A percentile compares a stretch with the other conserved stretches of the same genome.
phyloP scores from a whole-genome alignment of 1,140 invertebrate genomes.

The Orchesella cincta region DNA sequence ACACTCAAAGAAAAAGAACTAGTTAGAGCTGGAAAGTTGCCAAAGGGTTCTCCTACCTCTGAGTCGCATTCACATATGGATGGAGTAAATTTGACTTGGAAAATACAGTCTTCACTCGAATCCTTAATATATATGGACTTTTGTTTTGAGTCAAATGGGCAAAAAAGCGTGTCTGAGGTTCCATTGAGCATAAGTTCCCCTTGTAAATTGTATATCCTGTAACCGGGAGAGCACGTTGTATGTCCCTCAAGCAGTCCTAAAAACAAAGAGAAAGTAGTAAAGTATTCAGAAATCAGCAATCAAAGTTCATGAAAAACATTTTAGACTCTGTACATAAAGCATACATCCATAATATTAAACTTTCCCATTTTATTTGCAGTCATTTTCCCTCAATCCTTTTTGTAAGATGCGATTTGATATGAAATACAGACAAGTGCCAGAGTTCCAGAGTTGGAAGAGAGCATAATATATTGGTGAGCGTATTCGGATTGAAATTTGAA shows the following conservation, averaged over 20 bases:
- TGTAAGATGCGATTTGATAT: too few species aligned
- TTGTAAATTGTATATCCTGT: conserved; percentile 45
- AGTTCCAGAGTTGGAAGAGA: too few species aligned
- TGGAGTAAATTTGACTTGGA: conserved; percentile 51
- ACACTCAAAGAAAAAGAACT: conserved; percentile 3
- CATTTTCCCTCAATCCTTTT: too few species aligned
- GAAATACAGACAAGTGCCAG: too few species aligned
- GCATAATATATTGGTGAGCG: too few species aligned
- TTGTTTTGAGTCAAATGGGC: conserved; percentile 50
- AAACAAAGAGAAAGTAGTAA: not conserved
- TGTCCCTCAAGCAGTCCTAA: conserved; percentile 35
- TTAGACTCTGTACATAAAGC: too few species aligned
- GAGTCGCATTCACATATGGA: conserved; percentile 51
- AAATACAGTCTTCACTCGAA: conserved; percentile 47
- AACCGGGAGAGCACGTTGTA: conserved; percentile 48
- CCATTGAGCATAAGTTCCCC: conserved; percentile 48
- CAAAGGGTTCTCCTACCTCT: conserved; percentile 41
- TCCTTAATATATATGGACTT: conserved; percentile 48
- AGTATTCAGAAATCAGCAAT: not conserved
- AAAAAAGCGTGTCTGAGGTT: conserved; percentile 47
- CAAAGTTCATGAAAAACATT: too few species aligned
- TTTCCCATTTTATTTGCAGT: too few species aligned
- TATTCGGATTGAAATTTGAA: too few species aligned
- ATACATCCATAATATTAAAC: too few species aligned
- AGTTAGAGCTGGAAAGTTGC: not conserved